Base-by-base conservation (phyloP, 2,113 vertebrate species). In the Octodon degus region DNA sequence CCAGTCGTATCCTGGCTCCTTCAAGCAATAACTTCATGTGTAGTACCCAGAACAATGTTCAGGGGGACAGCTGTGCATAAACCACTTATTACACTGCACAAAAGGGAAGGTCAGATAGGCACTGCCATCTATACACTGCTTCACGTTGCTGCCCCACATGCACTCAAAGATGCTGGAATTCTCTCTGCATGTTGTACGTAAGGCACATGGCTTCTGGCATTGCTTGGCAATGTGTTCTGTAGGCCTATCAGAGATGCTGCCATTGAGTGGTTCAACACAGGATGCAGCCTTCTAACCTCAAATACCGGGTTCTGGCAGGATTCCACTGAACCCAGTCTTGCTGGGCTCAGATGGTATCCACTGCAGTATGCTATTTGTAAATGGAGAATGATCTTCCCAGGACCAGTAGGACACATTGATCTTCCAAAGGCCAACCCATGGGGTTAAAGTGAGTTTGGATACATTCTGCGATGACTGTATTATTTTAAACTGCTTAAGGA, bases 91-190 rank as follows among this genome's bases (percentile, higher is more conserved):
- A 70, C 99, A 99, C 98, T 99, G 99, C 37, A 99, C 99, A 0
- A 99, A 99, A 65, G 99, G 99, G 98, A 99, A 99, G 34, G 99
- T 99, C 97, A 99, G 99, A 5, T 99, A 99, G 12, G 99, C 99
- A 5, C 99, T 99, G 90, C 99, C 99, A 97, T 99, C 99, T 8
- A 99, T 99, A 0, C 99, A 99, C 98, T 99, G 99, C 97, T 99
- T 99, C 99, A 99, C 99, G 99, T 99, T 99, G 98, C 99, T 99
- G 98, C 99, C 99, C 99, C 99, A 99, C 99, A 99, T 99, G 97
- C 99, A 99, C 98, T 99, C 99, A 0, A 99, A 99, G 98, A 99
- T 99, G 67, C 99, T 99, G 27, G 99, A 99, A 96, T 99, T 99
- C 68, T 99, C 99, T 0, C 98, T 98, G 93, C 99, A 99, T 0